Percentiles rank a stretch among this genome's conserved stretches.
Evolutionary conservation across 2,888 invertebrate genomes (phyloP).

Genomic region (Drosophila tripunctata): DNA sequence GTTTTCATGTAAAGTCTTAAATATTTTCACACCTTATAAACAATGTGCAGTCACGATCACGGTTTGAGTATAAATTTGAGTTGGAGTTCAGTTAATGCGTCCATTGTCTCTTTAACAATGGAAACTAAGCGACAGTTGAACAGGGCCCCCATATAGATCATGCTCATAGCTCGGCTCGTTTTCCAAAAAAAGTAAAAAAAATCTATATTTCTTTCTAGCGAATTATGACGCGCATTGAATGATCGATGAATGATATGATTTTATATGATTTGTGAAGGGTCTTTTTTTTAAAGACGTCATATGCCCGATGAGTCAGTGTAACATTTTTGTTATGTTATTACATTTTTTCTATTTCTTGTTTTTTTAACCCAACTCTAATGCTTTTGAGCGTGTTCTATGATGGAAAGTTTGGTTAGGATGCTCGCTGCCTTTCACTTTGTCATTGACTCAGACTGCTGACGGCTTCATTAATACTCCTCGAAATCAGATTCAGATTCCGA

Average conservation of each 20-base stretch:
- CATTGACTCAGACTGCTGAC: constrained; percentile 75
- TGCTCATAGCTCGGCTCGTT: not conserved
- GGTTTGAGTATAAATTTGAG: constrained; percentile 3
- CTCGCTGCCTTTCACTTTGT: constrained; percentile 52
- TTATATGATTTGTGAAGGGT: constrained; percentile 39
- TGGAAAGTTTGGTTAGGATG: constrained; percentile 11
- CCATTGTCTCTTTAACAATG: constrained; percentile 62
- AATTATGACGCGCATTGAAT: constrained; percentile 79
- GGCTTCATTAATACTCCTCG: constrained; percentile 79
- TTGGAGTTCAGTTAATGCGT: constrained; percentile 61
- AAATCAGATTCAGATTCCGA: not conserved
- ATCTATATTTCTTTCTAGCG: constrained; percentile 71
- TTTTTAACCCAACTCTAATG: too few relatives aligned
- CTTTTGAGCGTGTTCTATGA: constrained; percentile 13
- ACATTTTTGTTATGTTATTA: not conserved
- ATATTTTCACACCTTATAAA: constrained; percentile 82
- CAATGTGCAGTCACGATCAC: constrained; percentile 80
- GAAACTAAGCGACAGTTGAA: constrained; percentile 65
- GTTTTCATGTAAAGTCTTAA: constrained; percentile 79
- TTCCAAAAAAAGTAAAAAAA: not conserved
- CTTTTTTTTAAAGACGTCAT: constrained; percentile 22
- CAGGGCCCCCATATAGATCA: constrained; percentile 42
- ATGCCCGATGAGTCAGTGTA: constrained; percentile 61
- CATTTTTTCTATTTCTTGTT: not conserved
- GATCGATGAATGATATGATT: constrained; percentile 80